phyloP scores from a whole-genome alignment of 2,888 invertebrate genomes.

The Chymomyza fuscimana region DNA sequence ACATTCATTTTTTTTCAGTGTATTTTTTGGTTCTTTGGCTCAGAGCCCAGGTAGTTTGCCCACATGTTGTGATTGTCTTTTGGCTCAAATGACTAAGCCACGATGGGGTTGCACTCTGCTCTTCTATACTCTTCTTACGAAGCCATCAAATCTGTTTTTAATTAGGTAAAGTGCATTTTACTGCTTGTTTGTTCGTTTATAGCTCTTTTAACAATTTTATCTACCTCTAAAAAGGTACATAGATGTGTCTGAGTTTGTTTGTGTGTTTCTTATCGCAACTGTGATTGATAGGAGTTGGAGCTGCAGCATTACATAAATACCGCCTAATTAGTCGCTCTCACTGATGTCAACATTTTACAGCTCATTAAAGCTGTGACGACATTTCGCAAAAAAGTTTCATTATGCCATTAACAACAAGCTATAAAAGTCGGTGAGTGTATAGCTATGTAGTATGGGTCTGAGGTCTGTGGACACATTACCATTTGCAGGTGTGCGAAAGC shows the following conservation, averaged over 20 bases:
- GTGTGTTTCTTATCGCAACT: not conserved
- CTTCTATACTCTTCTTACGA: not conserved
- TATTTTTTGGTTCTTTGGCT: slow-evolving; percentile 12
- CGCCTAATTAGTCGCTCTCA: slow-evolving; percentile 44
- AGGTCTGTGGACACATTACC: not conserved
- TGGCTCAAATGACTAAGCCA: slow-evolving; percentile 20
- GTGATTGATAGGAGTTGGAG: not conserved
- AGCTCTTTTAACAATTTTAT: slow-evolving; percentile 29
- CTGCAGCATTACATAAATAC: slow-evolving; percentile 48
- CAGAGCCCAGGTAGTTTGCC: slow-evolving; percentile 43
- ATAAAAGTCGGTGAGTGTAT: slow-evolving; percentile 1
- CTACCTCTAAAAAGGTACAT: not conserved
- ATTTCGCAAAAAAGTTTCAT: not conserved
- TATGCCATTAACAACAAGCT: not conserved
- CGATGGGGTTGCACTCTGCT: slow-evolving; percentile 19
- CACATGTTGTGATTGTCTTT: slow-evolving; percentile 31
- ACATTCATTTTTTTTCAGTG: not conserved
- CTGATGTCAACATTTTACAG: slow-evolving; percentile 7
- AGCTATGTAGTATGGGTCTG: slow-evolving; percentile 17
- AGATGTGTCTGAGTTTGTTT: not conserved
- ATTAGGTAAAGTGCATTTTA: slow-evolving; percentile 61
- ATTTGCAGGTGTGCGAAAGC: slow-evolving; percentile 72
- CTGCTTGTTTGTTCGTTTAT: slow-evolving; percentile 23
- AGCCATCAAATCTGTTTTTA: slow-evolving; percentile 42
- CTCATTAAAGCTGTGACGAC: slow-evolving; percentile 2